Conservation (phyloP, 2,888 invertebrate genomes). For the Drosophila anceps region DNA sequence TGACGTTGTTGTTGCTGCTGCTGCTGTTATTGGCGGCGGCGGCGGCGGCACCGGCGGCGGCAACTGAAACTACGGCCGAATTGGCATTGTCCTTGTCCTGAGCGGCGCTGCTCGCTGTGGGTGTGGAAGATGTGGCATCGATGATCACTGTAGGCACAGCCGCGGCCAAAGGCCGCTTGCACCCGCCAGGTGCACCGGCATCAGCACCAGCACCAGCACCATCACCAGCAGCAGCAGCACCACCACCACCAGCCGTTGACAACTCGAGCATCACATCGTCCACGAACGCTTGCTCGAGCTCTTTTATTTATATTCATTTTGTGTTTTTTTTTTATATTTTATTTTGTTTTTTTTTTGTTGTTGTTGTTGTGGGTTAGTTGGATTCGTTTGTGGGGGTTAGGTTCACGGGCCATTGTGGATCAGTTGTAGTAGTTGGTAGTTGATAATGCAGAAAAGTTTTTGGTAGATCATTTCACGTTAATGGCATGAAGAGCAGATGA, state of each 20-base stretch:
- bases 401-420: conserved; percentile 25
- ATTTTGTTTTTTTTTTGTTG: conserved; percentile 23
- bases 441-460: conserved; percentile 21
- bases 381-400: conserved; percentile 33
- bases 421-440: conserved; percentile 18
- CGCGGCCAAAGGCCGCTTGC: conserved; percentile 35
- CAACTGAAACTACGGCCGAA: conserved; percentile 6
- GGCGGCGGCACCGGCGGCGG: conserved; percentile 32
- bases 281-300: conserved; percentile 70
- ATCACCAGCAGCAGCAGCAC: conserved; percentile 4
- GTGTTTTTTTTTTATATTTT: conserved; percentile 23
- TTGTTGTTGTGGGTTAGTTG: conserved; percentile 41
- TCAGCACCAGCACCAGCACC: conserved; percentile 23
- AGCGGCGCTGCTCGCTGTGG: conserved; percentile 43
- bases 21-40: conserved; percentile 40
- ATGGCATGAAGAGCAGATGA: conserved; percentile 33
- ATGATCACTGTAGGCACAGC: conserved; percentile 66
- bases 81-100: conserved; percentile 42
- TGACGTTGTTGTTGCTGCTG: conserved; percentile 47
- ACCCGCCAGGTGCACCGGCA: conserved; percentile 36
- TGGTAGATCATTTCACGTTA: conserved; percentile 31
- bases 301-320: conserved; percentile 68
- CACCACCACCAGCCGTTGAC: conserved; percentile 51
- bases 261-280: conserved; percentile 74
- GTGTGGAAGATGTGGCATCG: conserved; percentile 49